Base-by-base conservation (phyloP, 2,797 vertebrate species). In the Enteromius viviparus region DNA sequence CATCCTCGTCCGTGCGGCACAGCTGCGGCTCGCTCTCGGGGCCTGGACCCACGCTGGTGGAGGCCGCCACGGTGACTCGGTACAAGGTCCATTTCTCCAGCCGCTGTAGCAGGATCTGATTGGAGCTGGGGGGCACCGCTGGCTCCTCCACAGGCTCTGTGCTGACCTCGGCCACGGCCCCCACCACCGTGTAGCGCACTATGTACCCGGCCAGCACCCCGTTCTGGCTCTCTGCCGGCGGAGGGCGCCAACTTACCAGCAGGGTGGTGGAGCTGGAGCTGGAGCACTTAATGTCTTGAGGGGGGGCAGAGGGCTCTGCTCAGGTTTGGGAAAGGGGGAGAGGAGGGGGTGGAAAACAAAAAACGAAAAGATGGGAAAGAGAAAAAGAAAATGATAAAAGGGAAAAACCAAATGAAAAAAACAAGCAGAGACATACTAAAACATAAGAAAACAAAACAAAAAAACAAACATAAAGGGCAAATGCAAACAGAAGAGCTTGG, bases 171-270 rank as follows among this genome's bases (percentile, higher is more conserved):
- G 81, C 91, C 70, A 85, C 80, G 70, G 76, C 92, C 69, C 86
- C 95, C 94, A 94, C 93, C 92, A 95, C 95, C 93, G 95, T 94
- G 94, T 99, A 98, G 94, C 87, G 95, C 94, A 99, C 95, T 91
- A 93, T 96, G 94, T 98, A 99, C 90, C 96, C 96, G 89, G 92
- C 95, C 95, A 99, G 95, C 93, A 91, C 93, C 86, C 98, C 98
- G 82, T 99, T 98, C 92, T 97, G 97, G 94, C 96, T 97, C 88
- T 95, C 95, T 89, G 94, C 92, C 85, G 97, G 96, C 62, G 97
- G 98, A 87, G 97, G 96, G 92, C 87, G 95, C 97, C 98, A 99
- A 99, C 97, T 98, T 98, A 99, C 98, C 98, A 97, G 95, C 95
- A 99, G 96, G 95, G 95, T 94, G 88, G 97, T 99, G 94, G 98